Evolutionary conservation across 2,888 invertebrate species (phyloP).

Genomic region (Fragum whitleyi): DNA sequence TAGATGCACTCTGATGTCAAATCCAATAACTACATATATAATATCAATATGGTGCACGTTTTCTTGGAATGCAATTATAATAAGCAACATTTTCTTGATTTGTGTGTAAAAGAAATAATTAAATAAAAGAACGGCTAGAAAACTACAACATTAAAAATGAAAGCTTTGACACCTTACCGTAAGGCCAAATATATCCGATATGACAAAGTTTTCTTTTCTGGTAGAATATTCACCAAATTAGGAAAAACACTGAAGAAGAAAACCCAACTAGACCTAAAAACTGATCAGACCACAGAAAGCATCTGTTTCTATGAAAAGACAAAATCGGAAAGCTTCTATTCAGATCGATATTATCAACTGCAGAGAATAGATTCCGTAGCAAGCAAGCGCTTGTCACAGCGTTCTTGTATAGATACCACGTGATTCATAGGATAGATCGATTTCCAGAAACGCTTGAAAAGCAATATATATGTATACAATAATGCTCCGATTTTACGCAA

Average conservation of each 20-base stretch:
- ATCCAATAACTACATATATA: too few relatives aligned
- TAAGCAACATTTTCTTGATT: too few relatives aligned
- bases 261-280: not conserved
- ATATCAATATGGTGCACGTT: too few relatives aligned
- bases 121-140: too few relatives aligned
- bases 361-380: constrained; percentile 13
- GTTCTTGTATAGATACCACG: constrained; percentile 17
- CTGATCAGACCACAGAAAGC: not conserved
- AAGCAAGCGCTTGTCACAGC: constrained; percentile 29
- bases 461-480: not conserved
- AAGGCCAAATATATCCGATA: not conserved
- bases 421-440: constrained; percentile 10
- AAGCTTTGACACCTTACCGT: too few relatives aligned
- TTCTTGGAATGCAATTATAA: too few relatives aligned
- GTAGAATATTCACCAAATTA: not conserved
- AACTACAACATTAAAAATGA: too few relatives aligned
- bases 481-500: too few relatives aligned
- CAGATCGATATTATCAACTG: constrained; percentile 23
- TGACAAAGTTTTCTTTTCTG: not conserved
- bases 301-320: constrained; percentile 12
- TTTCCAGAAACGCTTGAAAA: constrained; percentile 13
- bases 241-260: not conserved
- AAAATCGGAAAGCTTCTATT: constrained; percentile 16
- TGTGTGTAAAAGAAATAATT: too few relatives aligned
- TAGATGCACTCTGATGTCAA: too few relatives aligned